A percentile compares a stretch with the other conserved stretches of the same genome.
Evolutionary conservation across 1,140 invertebrate genomes (phyloP).

Genomic region (Periplaneta americana): DNA sequence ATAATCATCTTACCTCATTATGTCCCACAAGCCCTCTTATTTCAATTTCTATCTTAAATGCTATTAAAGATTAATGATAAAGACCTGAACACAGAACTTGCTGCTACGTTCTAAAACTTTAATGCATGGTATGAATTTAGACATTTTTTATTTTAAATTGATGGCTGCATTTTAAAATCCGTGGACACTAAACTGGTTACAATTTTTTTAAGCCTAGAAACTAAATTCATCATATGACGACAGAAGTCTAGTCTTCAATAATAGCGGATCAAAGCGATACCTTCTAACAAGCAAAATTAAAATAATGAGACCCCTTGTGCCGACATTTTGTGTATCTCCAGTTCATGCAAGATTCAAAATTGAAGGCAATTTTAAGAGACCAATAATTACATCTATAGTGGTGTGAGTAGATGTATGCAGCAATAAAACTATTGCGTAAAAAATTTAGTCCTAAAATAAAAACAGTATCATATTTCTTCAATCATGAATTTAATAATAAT

Average conservation of each 20-base stretch:
- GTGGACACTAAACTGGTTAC: not conserved
- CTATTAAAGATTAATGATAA: not conserved
- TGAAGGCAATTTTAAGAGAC: not conserved
- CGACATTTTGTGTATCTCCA: not conserved
- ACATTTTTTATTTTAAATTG: not conserved
- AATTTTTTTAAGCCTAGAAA: not conserved
- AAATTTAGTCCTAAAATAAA: no score
- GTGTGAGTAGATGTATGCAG: not conserved
- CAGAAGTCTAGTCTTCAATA: not conserved
- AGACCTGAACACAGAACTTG: not conserved
- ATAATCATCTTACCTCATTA: not conserved
- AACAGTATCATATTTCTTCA: no score
- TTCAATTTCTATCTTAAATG: not conserved
- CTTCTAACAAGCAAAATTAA: not conserved
- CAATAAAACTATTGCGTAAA: not conserved
- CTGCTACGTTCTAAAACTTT: no score
- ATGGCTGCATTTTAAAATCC: not conserved
- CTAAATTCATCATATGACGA: not conserved
- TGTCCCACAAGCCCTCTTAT: not conserved
- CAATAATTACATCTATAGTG: not conserved
- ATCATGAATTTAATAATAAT: no score
- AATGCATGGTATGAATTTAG: not conserved
- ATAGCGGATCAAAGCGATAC: not conserved
- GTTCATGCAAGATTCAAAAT: not conserved
- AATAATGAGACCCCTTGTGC: not conserved